Conservation (phyloP, 2,113 vertebrate genomes). For the Serinus canaria region DNA sequence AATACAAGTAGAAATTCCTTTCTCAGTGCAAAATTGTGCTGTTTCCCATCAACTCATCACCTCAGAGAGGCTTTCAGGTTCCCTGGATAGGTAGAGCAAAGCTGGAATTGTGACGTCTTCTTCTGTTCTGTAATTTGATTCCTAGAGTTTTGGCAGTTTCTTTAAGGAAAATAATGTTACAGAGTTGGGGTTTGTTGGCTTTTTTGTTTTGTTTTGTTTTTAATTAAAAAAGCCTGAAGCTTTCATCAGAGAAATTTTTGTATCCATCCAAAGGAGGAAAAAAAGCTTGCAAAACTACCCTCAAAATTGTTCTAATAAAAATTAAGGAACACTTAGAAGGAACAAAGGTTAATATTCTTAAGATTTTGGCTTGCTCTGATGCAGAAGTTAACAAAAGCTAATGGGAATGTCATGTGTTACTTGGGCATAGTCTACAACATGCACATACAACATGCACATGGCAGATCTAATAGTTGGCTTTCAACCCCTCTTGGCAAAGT, state of each 20-base stretch:
- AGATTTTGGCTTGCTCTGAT: constrained; percentile 34
- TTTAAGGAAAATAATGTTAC: constrained; percentile 47
- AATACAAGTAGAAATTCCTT: constrained; percentile 14
- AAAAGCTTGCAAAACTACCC: not conserved
- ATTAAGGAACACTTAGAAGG: constrained; percentile 37
- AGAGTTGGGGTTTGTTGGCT: not conserved
- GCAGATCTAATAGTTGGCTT: constrained; percentile 39
- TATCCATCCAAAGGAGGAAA: constrained; percentile 15
- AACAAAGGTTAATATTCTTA: constrained; percentile 49
- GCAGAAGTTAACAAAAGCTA: constrained; percentile 39
- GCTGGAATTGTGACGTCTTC: constrained; percentile 14
- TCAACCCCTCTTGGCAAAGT: not conserved
- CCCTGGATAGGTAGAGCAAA: constrained; percentile 10
- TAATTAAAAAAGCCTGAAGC: constrained; percentile 54
- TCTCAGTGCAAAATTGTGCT: not conserved
- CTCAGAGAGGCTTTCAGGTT: constrained; percentile 38
- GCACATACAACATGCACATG: not conserved
- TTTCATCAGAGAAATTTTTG: constrained; percentile 53
- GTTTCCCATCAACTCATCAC: constrained; percentile 48
- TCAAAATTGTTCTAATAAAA: constrained; percentile 44
- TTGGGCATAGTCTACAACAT: not conserved
- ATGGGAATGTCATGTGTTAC: constrained; percentile 52
- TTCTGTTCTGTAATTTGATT: constrained; percentile 53
- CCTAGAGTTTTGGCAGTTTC: constrained; percentile 61
- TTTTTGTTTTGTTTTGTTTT: constrained; percentile 27